These are phyloP conservation scores for Rhagonycha fulva DNA, from an alignment of 2,888 invertebrate species.

Conservation along the genomic window DNA sequence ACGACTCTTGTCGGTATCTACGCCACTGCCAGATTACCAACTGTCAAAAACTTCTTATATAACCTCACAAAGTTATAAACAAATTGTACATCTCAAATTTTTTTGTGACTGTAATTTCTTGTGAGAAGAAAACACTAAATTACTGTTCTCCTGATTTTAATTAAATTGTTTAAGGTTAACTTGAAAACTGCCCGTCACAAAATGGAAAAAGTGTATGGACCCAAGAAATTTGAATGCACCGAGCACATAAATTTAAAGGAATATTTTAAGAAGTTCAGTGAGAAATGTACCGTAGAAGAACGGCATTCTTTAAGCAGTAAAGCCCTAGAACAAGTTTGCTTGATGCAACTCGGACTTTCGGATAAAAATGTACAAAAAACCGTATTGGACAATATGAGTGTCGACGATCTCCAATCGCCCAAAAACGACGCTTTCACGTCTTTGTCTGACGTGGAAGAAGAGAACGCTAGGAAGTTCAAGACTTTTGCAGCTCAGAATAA, in stretches of 20 bases:
- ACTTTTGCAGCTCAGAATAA: background rate
- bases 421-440: no score
- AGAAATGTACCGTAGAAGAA: background rate
- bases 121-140: no score
- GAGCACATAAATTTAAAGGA: background rate
- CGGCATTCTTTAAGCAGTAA: background rate
- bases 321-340: background rate
- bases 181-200: background rate
- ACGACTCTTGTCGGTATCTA: no score
- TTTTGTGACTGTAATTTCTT: no score
- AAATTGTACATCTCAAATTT: no score
- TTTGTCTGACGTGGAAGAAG: no score
- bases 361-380: background rate
- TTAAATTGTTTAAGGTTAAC: background rate
- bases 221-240: background rate
- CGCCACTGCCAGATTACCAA: no score
- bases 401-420: background rate
- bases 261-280: background rate
- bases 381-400: background rate
- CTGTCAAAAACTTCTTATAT: no score
- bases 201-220: background rate
- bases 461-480: background rate
- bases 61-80: no score
- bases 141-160: background rate
- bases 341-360: background rate